These are phyloP conservation scores for Solea solea DNA, from an alignment of 2,113 vertebrate species.

Conservation along the genomic window DNA sequence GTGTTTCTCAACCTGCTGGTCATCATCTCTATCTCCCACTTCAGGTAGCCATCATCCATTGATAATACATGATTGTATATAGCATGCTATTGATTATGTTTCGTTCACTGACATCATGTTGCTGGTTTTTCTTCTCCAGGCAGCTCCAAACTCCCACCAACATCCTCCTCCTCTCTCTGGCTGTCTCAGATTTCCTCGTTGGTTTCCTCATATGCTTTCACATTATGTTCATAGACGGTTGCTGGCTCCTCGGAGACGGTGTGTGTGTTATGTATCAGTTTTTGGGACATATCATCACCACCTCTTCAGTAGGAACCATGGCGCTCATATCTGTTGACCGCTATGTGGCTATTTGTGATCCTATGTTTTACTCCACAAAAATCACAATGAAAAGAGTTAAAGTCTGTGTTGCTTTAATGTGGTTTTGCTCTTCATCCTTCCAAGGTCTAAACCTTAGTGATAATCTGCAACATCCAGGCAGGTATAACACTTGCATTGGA, in stretches of 20 bases:
- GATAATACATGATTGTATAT: no score
- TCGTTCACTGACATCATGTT: no score
- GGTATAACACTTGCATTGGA: constrained; percentile 27
- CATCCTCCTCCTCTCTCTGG: constrained; percentile 61
- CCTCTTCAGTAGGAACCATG: constrained; percentile 31
- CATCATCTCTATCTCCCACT: constrained; percentile 46
- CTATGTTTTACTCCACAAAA: constrained; percentile 29
- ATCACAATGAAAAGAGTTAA: background rate
- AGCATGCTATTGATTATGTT: no score
- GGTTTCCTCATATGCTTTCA: constrained; percentile 26
- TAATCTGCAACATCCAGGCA: background rate
- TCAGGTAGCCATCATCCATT: background rate
- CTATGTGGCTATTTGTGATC: constrained; percentile 46
- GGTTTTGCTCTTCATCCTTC: background rate
- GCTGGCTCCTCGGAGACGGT: constrained; percentile 29
- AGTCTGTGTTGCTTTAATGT: constrained; percentile 13
- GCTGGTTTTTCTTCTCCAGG: constrained; percentile 26
- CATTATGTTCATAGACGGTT: background rate
- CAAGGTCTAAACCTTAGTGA: background rate
- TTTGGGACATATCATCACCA: background rate
- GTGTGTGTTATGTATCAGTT: background rate
- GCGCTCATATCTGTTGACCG: constrained; percentile 47
- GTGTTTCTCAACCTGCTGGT: constrained; percentile 35
- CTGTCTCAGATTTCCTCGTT: constrained; percentile 17
- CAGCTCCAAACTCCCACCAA: constrained; percentile 76